These are phyloP conservation scores for Plebejus melissa DNA, from an alignment of 2,888 invertebrate genomes.

Conservation along the genomic window DNA sequence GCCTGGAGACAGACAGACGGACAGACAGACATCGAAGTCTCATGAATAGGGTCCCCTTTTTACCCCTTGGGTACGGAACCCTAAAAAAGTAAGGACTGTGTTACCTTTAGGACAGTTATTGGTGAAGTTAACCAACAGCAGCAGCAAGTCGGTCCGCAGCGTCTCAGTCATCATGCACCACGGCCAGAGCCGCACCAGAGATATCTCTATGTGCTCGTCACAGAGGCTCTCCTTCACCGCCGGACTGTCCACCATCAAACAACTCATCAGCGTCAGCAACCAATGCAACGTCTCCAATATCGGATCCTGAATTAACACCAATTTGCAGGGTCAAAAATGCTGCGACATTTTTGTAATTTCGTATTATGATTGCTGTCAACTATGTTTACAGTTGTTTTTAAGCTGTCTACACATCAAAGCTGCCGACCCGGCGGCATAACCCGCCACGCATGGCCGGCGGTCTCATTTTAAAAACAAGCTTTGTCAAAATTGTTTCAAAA, in stretches of 20 bases:
- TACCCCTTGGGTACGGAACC: too few relatives aligned
- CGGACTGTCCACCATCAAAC: conserved; percentile 76
- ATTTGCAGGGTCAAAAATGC: background rate
- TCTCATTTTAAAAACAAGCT: too few relatives aligned
- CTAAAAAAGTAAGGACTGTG: too few relatives aligned
- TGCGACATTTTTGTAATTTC: background rate
- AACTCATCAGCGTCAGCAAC: conserved; percentile 77
- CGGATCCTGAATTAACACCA: conserved; percentile 56
- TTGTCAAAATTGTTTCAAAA: too few relatives aligned
- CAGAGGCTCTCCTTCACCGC: conserved; percentile 78
- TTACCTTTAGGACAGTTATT: conserved; percentile 81
- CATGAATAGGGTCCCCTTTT: too few relatives aligned
- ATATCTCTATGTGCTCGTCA: conserved; percentile 75
- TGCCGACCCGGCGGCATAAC: too few relatives aligned
- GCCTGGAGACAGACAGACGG: too few relatives aligned
- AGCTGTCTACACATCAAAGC: too few relatives aligned
- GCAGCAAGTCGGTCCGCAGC: conserved; percentile 73
- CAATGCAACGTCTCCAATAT: conserved; percentile 77
- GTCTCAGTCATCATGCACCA: conserved; percentile 81
- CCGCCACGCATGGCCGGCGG: too few relatives aligned
- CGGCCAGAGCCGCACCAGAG: conserved; percentile 82
- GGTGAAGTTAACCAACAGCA: conserved; percentile 81
- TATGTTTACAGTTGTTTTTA: background rate
- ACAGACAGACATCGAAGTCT: too few relatives aligned
- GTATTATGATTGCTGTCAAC: background rate